Evolutionary conservation across 2,113 vertebrate species (phyloP).

Genomic region (Lophotis ruficrista): DNA sequence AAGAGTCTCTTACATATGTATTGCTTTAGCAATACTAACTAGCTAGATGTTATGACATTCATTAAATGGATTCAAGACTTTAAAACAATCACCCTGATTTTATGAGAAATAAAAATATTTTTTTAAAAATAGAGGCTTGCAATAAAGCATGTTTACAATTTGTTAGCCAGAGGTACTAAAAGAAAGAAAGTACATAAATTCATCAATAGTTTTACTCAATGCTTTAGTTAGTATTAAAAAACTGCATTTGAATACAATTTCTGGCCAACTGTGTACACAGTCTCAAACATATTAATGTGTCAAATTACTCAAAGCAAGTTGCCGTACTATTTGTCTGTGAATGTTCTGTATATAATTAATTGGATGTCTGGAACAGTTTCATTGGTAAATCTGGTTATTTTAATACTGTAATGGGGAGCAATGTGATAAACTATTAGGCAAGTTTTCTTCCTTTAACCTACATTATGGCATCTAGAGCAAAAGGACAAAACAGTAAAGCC

Average conservation of each 20-base stretch:
- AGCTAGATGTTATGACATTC: slow-evolving; percentile 28
- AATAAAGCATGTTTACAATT: background rate
- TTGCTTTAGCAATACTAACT: slow-evolving; percentile 49
- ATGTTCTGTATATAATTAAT: slow-evolving; percentile 65
- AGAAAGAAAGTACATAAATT: background rate
- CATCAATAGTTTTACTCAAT: background rate
- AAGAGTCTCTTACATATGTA: slow-evolving; percentile 56
- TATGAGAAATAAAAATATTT: background rate
- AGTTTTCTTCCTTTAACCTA: slow-evolving; percentile 72
- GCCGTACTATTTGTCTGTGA: slow-evolving; percentile 45
- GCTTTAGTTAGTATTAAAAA: slow-evolving; percentile 12
- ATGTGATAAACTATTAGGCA: slow-evolving; percentile 66
- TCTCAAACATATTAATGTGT: background rate
- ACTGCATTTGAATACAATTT: slow-evolving; percentile 11
- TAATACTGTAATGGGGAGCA: slow-evolving; percentile 50
- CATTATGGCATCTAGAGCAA: slow-evolving; percentile 76
- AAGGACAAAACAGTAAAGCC: slow-evolving; percentile 85
- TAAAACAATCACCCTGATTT: slow-evolving; percentile 32
- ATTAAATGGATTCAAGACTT: slow-evolving; percentile 25
- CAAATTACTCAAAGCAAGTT: slow-evolving; percentile 46
- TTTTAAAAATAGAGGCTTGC: background rate
- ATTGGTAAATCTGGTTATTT: slow-evolving; percentile 71
- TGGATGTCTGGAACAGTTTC: slow-evolving; percentile 51
- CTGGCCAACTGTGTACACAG: background rate
- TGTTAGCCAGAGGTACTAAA: background rate